Evolutionary conservation across 1,140 invertebrate genomes (phyloP).

Genomic region (Gerris buenoi): DNA sequence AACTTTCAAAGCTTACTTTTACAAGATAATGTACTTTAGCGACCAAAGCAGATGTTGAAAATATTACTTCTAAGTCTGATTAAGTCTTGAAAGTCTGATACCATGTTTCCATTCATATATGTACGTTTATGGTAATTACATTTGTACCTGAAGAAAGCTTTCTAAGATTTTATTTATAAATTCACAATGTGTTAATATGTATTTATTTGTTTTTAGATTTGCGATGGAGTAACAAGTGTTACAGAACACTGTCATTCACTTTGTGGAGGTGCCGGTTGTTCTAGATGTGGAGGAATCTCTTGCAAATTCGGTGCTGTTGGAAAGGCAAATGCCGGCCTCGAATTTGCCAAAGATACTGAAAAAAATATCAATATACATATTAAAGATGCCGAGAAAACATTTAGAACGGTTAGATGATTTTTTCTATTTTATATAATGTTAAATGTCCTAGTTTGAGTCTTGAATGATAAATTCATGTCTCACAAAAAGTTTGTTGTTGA

Average conservation of each 20-base stretch:
- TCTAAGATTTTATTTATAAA: too few relatives aligned
- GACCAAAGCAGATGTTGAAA: too few relatives aligned
- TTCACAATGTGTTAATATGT: too few relatives aligned
- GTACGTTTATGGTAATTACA: too few relatives aligned
- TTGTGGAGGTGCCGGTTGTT: slow-evolving; percentile 89
- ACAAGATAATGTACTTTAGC: too few relatives aligned
- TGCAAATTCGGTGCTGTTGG: slow-evolving; percentile 78
- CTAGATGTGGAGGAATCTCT: slow-evolving; percentile 73
- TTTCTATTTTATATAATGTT: slow-evolving; percentile 1
- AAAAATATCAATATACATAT: slow-evolving; percentile 63
- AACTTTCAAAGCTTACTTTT: too few relatives aligned
- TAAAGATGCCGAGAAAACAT: slow-evolving; percentile 50
- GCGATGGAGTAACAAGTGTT: slow-evolving; percentile 44
- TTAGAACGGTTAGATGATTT: slow-evolving; percentile 43
- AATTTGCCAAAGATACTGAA: slow-evolving; percentile 70
- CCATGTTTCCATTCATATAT: too few relatives aligned
- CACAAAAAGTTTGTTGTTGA: too few relatives aligned
- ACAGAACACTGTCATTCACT: slow-evolving; percentile 74
- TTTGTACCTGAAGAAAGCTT: too few relatives aligned
- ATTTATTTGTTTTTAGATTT: slow-evolving; percentile 64
- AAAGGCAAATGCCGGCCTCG: slow-evolving; percentile 68
- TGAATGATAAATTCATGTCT: slow-evolving; percentile 7
- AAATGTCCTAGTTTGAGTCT: slow-evolving; percentile 1
- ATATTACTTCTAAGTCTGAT: too few relatives aligned
- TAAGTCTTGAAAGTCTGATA: too few relatives aligned